phyloP scores from a whole-genome alignment of 2,797 vertebrate genomes.

The Natrix natrix region DNA sequence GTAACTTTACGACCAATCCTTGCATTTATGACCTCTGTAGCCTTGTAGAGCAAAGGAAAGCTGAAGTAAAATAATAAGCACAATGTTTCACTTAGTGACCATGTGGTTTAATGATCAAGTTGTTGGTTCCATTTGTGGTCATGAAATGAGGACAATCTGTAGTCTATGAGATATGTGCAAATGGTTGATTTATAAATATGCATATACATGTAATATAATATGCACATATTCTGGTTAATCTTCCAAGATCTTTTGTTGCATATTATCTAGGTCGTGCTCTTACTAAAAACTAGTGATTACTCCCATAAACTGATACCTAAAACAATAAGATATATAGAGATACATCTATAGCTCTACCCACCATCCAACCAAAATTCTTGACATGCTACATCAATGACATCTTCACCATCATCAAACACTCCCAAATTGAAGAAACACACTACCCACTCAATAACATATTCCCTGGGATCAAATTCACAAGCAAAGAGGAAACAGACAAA shows the following conservation, averaged over 20 bases:
- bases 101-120: not conserved
- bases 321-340: not conserved
- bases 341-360: too few relatives aligned
- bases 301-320: not conserved
- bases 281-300: not conserved
- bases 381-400: too few relatives aligned
- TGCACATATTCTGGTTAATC: not conserved
- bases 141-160: not conserved
- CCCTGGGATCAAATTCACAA: too few relatives aligned
- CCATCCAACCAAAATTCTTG: too few relatives aligned
- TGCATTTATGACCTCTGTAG: not conserved
- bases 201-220: not conserved
- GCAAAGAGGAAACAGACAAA: too few relatives aligned
- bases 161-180: not conserved
- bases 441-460: too few relatives aligned
- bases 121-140: not conserved
- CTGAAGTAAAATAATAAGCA: not conserved
- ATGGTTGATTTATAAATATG: not conserved
- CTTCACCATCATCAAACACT: too few relatives aligned
- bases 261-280: not conserved
- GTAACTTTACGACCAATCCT: not conserved
- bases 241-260: not conserved
- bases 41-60: not conserved
- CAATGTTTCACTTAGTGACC: too few relatives aligned
- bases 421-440: too few relatives aligned